Conservation (phyloP, 2,113 vertebrate genomes). For the Noturus placidus region DNA sequence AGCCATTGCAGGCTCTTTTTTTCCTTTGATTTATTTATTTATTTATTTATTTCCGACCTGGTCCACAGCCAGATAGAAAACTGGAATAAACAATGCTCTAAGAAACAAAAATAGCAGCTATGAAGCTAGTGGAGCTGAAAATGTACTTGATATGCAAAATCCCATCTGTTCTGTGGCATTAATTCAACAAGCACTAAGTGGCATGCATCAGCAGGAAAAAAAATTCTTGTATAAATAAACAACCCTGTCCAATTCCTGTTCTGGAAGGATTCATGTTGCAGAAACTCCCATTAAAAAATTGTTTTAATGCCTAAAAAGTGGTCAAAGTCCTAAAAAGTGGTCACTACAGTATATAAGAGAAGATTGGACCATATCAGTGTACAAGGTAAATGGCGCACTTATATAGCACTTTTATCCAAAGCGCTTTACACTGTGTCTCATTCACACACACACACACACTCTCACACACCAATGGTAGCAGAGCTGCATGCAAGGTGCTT, state of each 20-base stretch:
- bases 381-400: no score
- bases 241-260: neutral
- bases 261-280: neutral
- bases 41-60: neutral
- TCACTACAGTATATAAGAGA: neutral
- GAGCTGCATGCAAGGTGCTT: no score
- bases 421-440: no score
- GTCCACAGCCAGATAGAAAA: neutral
- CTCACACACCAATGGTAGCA: no score
- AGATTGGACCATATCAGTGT: neutral
- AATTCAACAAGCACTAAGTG: neutral
- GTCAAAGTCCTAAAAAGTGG: neutral
- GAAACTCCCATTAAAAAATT: neutral
- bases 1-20: neutral
- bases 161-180: slow-evolving; percentile 13
- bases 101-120: slow-evolving; percentile 5
- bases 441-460: no score
- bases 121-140: slow-evolving; percentile 11
- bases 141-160: slow-evolving; percentile 23
- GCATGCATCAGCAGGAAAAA: neutral
- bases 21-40: neutral
- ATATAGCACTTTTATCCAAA: no score
- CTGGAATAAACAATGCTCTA: neutral
- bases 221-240: neutral
- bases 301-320: neutral